phyloP scores from a whole-genome alignment of 2,113 vertebrate genomes.

The Todiramphus saurophagus region DNA sequence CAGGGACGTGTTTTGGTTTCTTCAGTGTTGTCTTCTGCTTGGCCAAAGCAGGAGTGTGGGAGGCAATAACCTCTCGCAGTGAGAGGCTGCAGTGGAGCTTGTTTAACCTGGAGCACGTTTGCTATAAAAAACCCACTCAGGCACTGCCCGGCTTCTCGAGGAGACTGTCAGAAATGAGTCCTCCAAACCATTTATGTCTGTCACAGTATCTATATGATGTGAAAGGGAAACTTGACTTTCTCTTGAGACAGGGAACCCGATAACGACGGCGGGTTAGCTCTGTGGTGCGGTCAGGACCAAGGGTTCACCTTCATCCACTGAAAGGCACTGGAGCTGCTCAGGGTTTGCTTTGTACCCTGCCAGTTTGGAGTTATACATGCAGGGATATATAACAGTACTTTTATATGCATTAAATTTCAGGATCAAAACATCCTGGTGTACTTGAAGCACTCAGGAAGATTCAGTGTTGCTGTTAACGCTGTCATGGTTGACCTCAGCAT shows the following conservation, averaged over 20 bases:
- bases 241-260: neutral
- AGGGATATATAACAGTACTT: neutral
- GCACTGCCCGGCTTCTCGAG: neutral
- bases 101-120: constrained; percentile 18
- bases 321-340: neutral
- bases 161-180: neutral
- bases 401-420: neutral
- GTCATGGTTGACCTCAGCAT: neutral
- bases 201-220: neutral
- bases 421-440: neutral
- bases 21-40: neutral
- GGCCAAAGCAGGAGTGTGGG: neutral
- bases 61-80: neutral
- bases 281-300: neutral
- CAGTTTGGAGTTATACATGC: neutral
- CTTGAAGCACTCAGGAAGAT: neutral
- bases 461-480: neutral
- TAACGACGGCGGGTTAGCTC: neutral
- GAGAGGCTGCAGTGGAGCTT: constrained; percentile 11
- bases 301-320: neutral
- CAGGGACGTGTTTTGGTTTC: neutral
- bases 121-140: neutral
- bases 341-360: neutral
- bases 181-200: neutral
- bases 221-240: neutral